Evolutionary conservation across 1,140 invertebrate genomes (phyloP), one percentile per base, ranked within the genome.

Genomic region (Lucilia sericata): DNA sequence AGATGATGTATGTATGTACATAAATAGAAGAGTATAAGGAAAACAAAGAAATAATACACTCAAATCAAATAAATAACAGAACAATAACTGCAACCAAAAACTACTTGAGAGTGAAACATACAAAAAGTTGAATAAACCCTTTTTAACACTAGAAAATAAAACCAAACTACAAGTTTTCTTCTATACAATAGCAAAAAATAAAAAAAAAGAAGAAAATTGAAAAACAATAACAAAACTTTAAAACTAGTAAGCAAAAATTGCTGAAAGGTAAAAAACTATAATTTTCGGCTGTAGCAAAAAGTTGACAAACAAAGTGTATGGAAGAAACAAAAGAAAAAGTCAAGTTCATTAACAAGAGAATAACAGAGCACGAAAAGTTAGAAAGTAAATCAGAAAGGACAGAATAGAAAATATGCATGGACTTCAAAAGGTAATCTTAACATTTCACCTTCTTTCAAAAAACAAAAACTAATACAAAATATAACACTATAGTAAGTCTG

Each of bases 281-380:
- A 55, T 55, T 55, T 30, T 30, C 25, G 25, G 25, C 25, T 55
- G 51, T 55, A 70, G 8, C 0, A 21, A 60, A 60, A 70, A 21
- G n/a, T 21, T 49, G 2, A 2, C 9, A 51, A 49, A 49, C 25
- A 21, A 78, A 47, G 7, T 34, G 70, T 19, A 80, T 4, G 42
- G 0, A 49, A 25, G 10, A 78, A 78, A 78, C n/a, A 78, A 80
- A 49, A 49, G 76, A 80, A 80, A 80, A 80, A 80, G 76, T 80
- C 76, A 80, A 80, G 76, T 80, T 80, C 76, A 80, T 80, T 80
- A 80, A 80, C 76, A 34, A 25, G 47, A 80, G 76, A 13, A 19
- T n/a, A 25, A 42, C n/a, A 70, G 65, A 21, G 65, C 65, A 70
- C 65, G n/a, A 5, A 21, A 70, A 60, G 0, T 60, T 60, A 14